Evolutionary conservation across 1,140 invertebrate genomes (phyloP).

Genomic region (Eurosta solidaginis): DNA sequence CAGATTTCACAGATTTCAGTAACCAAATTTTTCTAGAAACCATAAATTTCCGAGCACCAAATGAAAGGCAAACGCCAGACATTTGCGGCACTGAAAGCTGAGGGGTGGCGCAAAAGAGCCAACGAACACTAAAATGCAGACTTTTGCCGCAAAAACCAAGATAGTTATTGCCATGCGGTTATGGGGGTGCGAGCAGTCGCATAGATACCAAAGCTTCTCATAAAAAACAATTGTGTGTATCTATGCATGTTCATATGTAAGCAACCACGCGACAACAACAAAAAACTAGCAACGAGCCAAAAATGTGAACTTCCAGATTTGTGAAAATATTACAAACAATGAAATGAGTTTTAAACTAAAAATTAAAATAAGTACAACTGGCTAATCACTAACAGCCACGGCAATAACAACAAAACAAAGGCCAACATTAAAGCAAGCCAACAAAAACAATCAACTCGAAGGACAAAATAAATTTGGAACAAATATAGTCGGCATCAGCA

Average conservation of each 20-base stretch:
- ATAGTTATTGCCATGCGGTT: not conserved
- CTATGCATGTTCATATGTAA: not conserved
- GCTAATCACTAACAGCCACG: slow-evolving; percentile 12
- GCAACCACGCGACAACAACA: not conserved
- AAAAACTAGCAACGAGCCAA: not conserved
- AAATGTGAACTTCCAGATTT: not conserved
- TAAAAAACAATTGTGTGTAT: not conserved
- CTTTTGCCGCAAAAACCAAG: not conserved
- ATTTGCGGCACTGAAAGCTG: not conserved
- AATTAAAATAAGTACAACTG: slow-evolving; percentile 21
- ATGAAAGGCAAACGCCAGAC: not conserved
- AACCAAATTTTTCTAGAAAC: slow-evolving; percentile 11
- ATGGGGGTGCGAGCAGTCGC: not conserved
- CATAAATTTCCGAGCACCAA: slow-evolving; percentile 5
- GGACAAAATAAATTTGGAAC: not conserved
- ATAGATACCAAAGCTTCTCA: not conserved
- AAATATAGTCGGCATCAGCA: not conserved
- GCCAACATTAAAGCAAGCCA: not conserved
- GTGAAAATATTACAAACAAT: slow-evolving; percentile 1
- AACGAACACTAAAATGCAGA: not conserved
- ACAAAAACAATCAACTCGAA: not conserved
- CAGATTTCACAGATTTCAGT: not conserved
- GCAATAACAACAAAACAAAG: not conserved
- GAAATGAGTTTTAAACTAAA: not conserved
- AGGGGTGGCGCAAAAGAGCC: not conserved